These are phyloP conservation scores for Meloe dianella DNA, from an alignment of 2,888 invertebrate species.

Conservation along the genomic window DNA sequence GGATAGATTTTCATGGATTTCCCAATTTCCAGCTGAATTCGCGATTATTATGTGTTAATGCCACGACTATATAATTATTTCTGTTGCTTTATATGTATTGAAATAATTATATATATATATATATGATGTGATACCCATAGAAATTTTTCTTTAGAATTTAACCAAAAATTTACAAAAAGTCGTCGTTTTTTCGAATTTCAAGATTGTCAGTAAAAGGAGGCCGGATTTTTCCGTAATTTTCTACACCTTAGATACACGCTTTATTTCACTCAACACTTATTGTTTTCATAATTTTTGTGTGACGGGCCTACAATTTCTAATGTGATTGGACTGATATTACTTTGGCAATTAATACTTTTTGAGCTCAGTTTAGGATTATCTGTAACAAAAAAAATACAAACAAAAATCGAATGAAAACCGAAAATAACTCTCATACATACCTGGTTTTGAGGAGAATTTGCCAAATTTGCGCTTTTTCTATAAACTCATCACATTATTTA, in stretches of 20 bases:
- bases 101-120: conserved; percentile 48
- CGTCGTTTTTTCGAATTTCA: conserved; percentile 11
- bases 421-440: conserved; percentile 31
- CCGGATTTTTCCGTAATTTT: too few relatives aligned
- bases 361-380: conserved; percentile 39
- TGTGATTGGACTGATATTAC: conserved; percentile 35
- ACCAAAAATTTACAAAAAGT: not conserved
- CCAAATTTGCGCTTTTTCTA: not conserved
- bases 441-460: not conserved
- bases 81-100: conserved; percentile 54
- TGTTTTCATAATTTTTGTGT: conserved; percentile 15
- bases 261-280: conserved; percentile 18
- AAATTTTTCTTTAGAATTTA: conserved; percentile 27
- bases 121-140: conserved; percentile 56
- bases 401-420: not conserved
- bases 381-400: not conserved
- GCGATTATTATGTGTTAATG: conserved; percentile 36
- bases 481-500: not conserved
- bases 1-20: not conserved
- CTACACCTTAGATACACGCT: conserved; percentile 11
- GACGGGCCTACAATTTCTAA: conserved; percentile 29
- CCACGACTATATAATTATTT: conserved; percentile 51
- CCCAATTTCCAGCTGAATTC: not conserved
- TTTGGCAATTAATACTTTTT: conserved; percentile 30
- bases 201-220: conserved; percentile 22